Conservation (phyloP, 2,113 vertebrate species). For the Lepus americanus region DNA sequence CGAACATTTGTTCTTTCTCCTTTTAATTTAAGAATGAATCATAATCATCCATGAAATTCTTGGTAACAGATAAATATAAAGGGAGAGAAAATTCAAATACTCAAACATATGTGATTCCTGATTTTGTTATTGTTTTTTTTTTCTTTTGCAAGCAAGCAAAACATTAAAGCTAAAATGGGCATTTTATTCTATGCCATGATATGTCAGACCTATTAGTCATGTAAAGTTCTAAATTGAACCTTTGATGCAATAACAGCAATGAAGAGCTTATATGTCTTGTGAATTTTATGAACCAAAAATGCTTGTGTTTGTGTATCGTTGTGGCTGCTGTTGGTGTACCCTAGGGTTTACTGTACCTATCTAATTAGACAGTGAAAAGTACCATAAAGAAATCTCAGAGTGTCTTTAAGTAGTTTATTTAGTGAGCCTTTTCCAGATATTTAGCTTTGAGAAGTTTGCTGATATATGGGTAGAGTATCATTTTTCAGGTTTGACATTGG, state of each 20-base stretch:
- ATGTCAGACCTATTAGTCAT: not conserved
- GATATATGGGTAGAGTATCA: not conserved
- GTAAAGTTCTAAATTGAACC: not conserved
- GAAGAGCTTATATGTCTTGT: not conserved
- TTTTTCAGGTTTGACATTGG: slow-evolving; percentile 66
- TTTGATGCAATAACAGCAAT: not conserved
- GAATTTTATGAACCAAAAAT: not conserved
- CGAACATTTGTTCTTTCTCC: not conserved
- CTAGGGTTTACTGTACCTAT: not conserved
- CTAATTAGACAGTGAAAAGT: slow-evolving; percentile 12
- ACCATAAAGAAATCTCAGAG: not conserved
- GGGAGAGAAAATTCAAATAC: not conserved
- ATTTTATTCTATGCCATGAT: not conserved
- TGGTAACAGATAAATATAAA: not conserved
- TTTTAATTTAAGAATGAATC: slow-evolving; percentile 26
- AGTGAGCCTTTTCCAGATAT: not conserved
- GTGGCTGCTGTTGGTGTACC: not conserved
- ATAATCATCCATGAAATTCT: not conserved
- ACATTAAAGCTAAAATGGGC: not conserved
- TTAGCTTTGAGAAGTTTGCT: slow-evolving; percentile 35
- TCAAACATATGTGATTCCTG: not conserved
- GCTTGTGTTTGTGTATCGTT: not conserved
- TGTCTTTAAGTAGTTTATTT: slow-evolving; percentile 11
- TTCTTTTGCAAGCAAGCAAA: not conserved
- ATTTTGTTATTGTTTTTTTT: not conserved